A percentile compares a stretch with the other conserved stretches of the same genome.
These are phyloP conservation scores for Microctenopoma lineatum DNA, from an alignment of 2,797 vertebrate species.

Conservation along the genomic window DNA sequence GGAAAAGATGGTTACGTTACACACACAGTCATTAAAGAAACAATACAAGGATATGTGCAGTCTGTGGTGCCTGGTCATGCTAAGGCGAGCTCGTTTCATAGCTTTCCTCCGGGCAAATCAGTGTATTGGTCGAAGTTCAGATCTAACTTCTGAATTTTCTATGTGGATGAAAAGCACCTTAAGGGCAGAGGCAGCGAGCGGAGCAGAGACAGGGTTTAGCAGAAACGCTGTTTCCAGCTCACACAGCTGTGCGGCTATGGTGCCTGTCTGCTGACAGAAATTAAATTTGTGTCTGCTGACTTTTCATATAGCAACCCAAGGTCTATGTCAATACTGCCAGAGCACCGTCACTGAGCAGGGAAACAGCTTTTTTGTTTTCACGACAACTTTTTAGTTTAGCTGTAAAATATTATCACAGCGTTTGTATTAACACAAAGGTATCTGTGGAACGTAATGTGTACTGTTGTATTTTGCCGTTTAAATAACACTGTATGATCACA, in stretches of 20 bases:
- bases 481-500: neutral
- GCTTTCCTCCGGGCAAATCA: conserved; percentile 89
- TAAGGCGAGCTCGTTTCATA: conserved; percentile 76
- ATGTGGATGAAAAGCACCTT: conserved; percentile 95
- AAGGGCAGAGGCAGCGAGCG: conserved; percentile 70
- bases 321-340: conserved; percentile 77
- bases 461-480: neutral
- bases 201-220: conserved; percentile 51
- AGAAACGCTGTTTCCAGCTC: conserved; percentile 62
- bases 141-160: conserved; percentile 92
- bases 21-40: conserved; percentile 61
- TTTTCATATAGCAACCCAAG: conserved; percentile 81
- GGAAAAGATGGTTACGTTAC: conserved; percentile 43
- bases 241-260: conserved; percentile 79
- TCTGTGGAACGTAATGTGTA: neutral
- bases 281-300: conserved; percentile 84
- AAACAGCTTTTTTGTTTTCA: conserved; percentile 62
- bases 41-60: conserved; percentile 70
- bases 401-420: conserved; percentile 7
- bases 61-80: conserved; percentile 66
- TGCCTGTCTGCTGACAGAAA: conserved; percentile 83
- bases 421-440: neutral
- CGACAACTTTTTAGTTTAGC: conserved; percentile 55
- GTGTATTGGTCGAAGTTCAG: conserved; percentile 93
- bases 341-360: conserved; percentile 56